phyloP scores from a whole-genome alignment of 2,797 vertebrate genomes.

The Geotrypetes seraphini region DNA sequence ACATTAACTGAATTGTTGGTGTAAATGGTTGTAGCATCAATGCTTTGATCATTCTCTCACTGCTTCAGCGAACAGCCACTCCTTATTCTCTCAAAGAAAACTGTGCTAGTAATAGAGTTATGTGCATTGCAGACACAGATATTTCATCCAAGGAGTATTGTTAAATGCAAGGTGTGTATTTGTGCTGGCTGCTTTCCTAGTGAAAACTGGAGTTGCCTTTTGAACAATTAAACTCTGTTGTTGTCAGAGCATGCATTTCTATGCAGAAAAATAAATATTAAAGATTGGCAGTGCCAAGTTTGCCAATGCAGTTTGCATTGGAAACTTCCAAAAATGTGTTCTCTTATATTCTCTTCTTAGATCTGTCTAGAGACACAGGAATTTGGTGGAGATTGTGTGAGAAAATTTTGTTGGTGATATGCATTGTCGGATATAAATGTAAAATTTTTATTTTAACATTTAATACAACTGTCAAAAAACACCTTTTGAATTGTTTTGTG shows the following conservation, averaged over 20 bases:
- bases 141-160: too few species aligned
- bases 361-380: not conserved
- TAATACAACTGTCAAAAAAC: conserved; percentile 12
- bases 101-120: too few species aligned
- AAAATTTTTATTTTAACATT: conserved; percentile 23
- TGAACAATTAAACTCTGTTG: conserved; percentile 4
- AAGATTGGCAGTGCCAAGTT: conserved; percentile 16
- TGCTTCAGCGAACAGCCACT: conserved; percentile 21
- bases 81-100: conserved; percentile 26
- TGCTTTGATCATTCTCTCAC: too few species aligned
- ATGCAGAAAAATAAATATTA: conserved; percentile 8
- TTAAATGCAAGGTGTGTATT: not conserved
- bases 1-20: too few species aligned
- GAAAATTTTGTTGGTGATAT: too few species aligned
- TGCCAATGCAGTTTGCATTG: conserved; percentile 17
- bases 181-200: not conserved
- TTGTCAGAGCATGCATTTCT: conserved; percentile 4
- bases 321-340: conserved; percentile 8
- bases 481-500: conserved; percentile 15
- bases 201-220: conserved; percentile 27
- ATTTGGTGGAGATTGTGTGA: not conserved
- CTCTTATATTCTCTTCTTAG: not conserved
- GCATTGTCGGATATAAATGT: conserved; percentile 19
- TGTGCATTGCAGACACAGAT: too few species aligned
- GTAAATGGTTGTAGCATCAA: too few species aligned